Evolutionary conservation across 2,113 vertebrate species (phyloP).

Genomic region (Pedionomus torquatus): DNA sequence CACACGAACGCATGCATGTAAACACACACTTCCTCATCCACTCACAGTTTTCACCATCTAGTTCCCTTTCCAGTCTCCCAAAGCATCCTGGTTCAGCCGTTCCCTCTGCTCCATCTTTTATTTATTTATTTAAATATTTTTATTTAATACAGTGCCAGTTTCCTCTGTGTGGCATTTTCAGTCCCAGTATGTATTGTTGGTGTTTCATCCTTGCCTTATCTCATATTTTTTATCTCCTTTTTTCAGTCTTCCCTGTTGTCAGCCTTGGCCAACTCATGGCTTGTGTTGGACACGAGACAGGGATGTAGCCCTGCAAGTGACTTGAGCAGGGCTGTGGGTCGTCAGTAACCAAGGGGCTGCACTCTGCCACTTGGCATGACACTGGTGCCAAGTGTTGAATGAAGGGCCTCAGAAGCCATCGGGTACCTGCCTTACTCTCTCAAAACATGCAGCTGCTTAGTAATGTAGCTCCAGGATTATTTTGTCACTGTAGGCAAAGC

Average conservation of each 20-base stretch:
- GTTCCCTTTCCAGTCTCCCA: not conserved
- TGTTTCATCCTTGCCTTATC: not conserved
- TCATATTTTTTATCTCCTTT: not conserved
- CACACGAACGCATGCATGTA: not conserved
- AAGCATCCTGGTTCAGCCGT: not conserved
- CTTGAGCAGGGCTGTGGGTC: not conserved
- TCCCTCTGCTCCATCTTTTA: not conserved
- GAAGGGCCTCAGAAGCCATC: not conserved
- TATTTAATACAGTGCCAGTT: not conserved
- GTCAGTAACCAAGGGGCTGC: not conserved
- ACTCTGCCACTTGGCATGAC: not conserved
- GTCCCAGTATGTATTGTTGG: not conserved
- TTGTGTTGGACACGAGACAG: not conserved
- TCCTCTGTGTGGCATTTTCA: not conserved
- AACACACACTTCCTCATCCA: not conserved
- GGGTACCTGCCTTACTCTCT: not conserved
- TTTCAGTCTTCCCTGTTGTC: not conserved
- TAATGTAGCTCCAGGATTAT: not conserved
- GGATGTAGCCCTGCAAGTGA: not conserved
- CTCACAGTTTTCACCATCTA: not conserved
- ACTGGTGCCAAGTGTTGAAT: not conserved
- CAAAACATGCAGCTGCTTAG: not conserved
- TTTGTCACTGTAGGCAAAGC: not conserved
- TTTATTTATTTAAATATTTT: too few species aligned
- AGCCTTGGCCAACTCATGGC: not conserved